These are phyloP conservation scores for Carassius carassius DNA, from an alignment of 2,113 vertebrate species.

Conservation along the genomic window DNA sequence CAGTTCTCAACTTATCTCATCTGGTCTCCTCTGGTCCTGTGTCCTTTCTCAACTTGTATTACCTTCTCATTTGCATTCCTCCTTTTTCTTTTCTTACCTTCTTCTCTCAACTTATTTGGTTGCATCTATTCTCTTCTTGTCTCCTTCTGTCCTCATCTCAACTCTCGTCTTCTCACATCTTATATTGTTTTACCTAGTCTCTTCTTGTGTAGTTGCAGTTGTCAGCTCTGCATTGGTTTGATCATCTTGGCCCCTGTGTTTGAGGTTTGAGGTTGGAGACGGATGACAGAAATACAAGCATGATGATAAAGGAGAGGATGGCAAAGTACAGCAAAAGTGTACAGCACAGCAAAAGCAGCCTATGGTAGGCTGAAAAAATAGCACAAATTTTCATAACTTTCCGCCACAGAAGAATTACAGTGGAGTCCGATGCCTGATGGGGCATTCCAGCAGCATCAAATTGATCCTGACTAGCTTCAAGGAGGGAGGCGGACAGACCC, in stretches of 20 bases:
- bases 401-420: slow-evolving; percentile 26
- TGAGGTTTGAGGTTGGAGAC: slow-evolving; percentile 63
- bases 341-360: not conserved
- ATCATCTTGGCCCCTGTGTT: slow-evolving; percentile 62
- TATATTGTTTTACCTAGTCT: not conserved
- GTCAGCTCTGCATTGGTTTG: slow-evolving; percentile 51
- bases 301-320: slow-evolving; percentile 11
- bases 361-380: not conserved
- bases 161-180: not conserved
- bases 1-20: not conserved
- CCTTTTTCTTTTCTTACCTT: not conserved
- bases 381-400: slow-evolving; percentile 5
- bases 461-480: not conserved
- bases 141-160: not conserved
- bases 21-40: not conserved
- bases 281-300: slow-evolving; percentile 26
- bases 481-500: not conserved
- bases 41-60: not conserved
- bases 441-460: slow-evolving; percentile 17
- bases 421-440: slow-evolving; percentile 28
- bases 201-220: not conserved
- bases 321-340: not conserved
- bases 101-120: not conserved
- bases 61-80: not conserved
- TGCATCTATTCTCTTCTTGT: not conserved